Evolutionary conservation across 1,140 invertebrate genomes (phyloP), one percentile per base, ranked within the genome.

Genomic region (Drosophila pectinifera): DNA sequence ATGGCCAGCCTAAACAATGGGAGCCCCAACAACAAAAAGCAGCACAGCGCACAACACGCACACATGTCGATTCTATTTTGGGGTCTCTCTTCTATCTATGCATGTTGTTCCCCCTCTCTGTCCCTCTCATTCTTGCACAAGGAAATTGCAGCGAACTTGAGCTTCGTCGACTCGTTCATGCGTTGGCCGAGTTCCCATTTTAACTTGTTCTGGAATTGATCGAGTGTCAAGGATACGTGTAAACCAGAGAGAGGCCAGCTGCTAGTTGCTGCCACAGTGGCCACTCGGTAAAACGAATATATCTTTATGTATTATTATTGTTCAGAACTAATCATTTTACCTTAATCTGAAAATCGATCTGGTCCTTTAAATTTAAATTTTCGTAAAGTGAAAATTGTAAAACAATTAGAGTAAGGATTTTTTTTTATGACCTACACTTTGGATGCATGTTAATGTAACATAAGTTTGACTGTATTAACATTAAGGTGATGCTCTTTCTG

Each of bases 1-100:
- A 79, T 82, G 83, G 69, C 64, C 67, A 82, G 65, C 67, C 82
- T 88, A 86, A 83, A 82, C 83, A 86, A 88, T 83, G 61, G 62
- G 20, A 59, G 13, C 43, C 54, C 62, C 42, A 62, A 57, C 46
- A 64, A 34, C 34, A 45, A 62, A 31, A 56, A 39, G 49, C 22
- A 53, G 31, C 7, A 24, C 38, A 45, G n/a, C 41, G 14, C 53
- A 41, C n/a, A 8, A 45, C 46, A 64, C 22, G 58, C 18, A 55
- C 14, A 70, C 28, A 53, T 36, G 31, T 53, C 13, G 31, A 45
- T 31, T 45, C 62, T 65, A 43, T 34, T 64, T 53, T 24, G 59
- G 57, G 55, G 61, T 42, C 20, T 68, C 64, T 68, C 45, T 39
- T 59, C 36, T 28, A 20, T 53, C 31, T 53, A 36, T 18, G 31